These are phyloP conservation scores for Spinus olivaceus DNA, from an alignment of 2,797 vertebrate genomes.

Conservation along the genomic window DNA sequence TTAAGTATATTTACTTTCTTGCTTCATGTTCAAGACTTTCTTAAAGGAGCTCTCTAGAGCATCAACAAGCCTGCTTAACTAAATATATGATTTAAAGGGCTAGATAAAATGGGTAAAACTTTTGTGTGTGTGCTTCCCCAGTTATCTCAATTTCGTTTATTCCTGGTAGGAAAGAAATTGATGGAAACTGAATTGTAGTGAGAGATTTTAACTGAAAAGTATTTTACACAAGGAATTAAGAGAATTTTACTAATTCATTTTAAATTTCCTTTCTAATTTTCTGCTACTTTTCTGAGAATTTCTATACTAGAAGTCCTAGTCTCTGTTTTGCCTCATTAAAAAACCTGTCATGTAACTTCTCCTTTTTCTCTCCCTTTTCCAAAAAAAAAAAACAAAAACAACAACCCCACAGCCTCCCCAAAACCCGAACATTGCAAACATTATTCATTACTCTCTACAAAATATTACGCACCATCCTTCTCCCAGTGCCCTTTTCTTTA, in stretches of 20 bases:
- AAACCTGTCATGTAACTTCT: neutral
- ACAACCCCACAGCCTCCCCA: rapidly evolving
- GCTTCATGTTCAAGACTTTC: neutral
- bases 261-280: neutral
- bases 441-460: neutral
- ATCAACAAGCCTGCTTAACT: neutral
- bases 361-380: neutral
- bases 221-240: neutral
- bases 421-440: neutral
- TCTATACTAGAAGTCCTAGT: neutral
- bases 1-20: neutral
- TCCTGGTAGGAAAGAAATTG: neutral
- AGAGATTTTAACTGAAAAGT: neutral
- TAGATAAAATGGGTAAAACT: neutral
- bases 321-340: neutral
- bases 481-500: neutral
- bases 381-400: neutral
- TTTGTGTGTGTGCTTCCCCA: neutral
- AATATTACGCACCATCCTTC: neutral
- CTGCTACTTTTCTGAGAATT: neutral
- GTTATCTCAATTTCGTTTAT: neutral
- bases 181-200: neutral
- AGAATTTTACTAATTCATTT: neutral
- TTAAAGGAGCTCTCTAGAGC: neutral
- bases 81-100: neutral